These are phyloP conservation scores for Hedychridium roseum DNA, from an alignment of 2,888 invertebrate genomes.

Conservation along the genomic window DNA sequence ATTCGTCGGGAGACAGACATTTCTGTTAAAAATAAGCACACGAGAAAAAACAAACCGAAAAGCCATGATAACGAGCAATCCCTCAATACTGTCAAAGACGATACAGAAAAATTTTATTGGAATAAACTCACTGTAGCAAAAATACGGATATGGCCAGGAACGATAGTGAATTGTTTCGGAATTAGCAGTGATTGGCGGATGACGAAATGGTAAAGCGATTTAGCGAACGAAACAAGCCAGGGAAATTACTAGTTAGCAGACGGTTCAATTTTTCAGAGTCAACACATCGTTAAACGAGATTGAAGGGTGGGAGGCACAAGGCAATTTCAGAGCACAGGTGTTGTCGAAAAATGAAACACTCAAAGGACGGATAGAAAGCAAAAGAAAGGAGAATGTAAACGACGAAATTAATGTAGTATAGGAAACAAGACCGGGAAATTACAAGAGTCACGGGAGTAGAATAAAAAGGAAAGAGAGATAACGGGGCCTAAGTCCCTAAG, in stretches of 20 bases:
- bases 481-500: constrained; percentile 31
- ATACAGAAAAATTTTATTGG: too few relatives aligned
- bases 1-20: constrained; percentile 31
- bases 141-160: too few relatives aligned
- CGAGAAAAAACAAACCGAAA: not conserved
- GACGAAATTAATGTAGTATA: too few relatives aligned
- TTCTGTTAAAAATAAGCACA: too few relatives aligned
- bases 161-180: too few relatives aligned
- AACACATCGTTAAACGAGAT: constrained; percentile 29
- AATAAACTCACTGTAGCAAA: too few relatives aligned
- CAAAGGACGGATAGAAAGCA: too few relatives aligned
- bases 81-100: too few relatives aligned
- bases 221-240: constrained; percentile 31
- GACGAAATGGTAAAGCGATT: constrained; percentile 15
- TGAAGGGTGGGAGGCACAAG: too few relatives aligned
- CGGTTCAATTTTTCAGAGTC: constrained; percentile 45
- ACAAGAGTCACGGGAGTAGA: not conserved
- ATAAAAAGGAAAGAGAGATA: constrained; percentile 7
- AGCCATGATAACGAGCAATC: too few relatives aligned
- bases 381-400: too few relatives aligned
- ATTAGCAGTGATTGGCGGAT: not conserved
- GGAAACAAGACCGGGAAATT: not conserved
- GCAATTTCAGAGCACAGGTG: too few relatives aligned
- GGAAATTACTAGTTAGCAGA: constrained; percentile 46
- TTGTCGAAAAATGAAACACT: not conserved